Evolutionary conservation across 1,140 invertebrate species (phyloP).

Genomic region (Myzus persicae): DNA sequence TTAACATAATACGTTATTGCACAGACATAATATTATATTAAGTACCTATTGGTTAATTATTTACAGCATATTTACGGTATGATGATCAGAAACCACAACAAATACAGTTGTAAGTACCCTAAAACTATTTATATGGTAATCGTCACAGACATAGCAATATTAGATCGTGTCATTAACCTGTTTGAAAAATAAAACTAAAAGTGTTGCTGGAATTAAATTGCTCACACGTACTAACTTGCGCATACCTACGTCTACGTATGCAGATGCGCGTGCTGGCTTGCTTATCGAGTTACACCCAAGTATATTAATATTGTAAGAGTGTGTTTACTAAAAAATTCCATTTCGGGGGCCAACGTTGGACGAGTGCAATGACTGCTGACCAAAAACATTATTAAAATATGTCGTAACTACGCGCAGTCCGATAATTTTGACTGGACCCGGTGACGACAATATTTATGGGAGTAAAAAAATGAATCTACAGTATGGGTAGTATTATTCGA

Average conservation of each 20-base stretch:
- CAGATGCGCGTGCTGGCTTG: background rate
- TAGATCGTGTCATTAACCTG: background rate
- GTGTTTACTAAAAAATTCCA: background rate
- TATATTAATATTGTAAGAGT: background rate
- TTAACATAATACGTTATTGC: background rate
- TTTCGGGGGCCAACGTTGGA: too few relatives aligned
- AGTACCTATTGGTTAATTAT: background rate
- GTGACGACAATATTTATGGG: too few relatives aligned
- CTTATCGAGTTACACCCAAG: background rate
- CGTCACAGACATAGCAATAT: background rate
- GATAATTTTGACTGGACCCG: too few relatives aligned
- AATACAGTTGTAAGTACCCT: background rate
- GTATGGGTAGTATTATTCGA: too few relatives aligned
- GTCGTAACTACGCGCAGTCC: too few relatives aligned
- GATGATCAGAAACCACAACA: background rate
- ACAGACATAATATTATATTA: background rate
- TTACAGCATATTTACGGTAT: background rate
- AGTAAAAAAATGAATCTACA: too few relatives aligned
- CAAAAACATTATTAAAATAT: too few relatives aligned
- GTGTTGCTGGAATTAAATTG: background rate
- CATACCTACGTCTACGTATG: background rate
- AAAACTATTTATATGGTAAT: background rate
- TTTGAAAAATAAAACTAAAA: background rate
- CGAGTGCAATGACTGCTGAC: too few relatives aligned
- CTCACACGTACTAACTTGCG: background rate